phyloP scores from a whole-genome alignment of 2,888 invertebrate species.

The Synergus umbraculus region DNA sequence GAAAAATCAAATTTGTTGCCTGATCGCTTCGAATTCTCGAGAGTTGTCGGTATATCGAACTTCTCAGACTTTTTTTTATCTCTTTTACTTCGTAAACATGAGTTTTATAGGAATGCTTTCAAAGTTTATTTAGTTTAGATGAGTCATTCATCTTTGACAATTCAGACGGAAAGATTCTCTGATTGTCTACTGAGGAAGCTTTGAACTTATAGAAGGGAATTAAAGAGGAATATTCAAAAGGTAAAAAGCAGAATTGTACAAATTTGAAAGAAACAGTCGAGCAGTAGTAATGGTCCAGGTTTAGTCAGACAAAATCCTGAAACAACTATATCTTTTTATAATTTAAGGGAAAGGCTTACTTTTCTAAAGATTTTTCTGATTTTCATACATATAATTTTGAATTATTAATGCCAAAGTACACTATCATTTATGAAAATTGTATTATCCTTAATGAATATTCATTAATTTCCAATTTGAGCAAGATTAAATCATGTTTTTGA shows the following conservation, averaged over 20 bases:
- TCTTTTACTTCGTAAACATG: not conserved
- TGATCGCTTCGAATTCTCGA: not conserved
- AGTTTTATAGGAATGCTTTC: not conserved
- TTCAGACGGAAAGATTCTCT: not conserved
- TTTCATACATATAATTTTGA: not conserved
- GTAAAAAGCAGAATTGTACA: too few relatives aligned
- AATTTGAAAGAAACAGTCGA: too few relatives aligned
- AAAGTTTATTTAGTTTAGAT: not conserved
- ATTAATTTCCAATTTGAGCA: not conserved
- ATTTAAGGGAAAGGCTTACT: too few relatives aligned
- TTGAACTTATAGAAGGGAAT: too few relatives aligned
- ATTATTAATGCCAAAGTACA: not conserved
- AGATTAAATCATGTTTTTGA: not conserved
- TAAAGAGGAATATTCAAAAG: too few relatives aligned
- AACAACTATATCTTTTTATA: too few relatives aligned
- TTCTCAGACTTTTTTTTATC: not conserved
- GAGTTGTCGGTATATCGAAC: not conserved
- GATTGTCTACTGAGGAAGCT: too few relatives aligned
- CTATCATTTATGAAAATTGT: too few relatives aligned
- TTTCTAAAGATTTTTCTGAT: too few relatives aligned
- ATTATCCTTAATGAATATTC: not conserved
- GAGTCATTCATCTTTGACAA: not conserved
- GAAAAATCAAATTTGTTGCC: constrained; percentile 25
- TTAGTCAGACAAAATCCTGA: too few relatives aligned
- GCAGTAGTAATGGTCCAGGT: too few relatives aligned